Base-by-base conservation (phyloP, 30 jellyfish, hydroid and myxozoan genomes). In the Catostylus mosaicus region DNA sequence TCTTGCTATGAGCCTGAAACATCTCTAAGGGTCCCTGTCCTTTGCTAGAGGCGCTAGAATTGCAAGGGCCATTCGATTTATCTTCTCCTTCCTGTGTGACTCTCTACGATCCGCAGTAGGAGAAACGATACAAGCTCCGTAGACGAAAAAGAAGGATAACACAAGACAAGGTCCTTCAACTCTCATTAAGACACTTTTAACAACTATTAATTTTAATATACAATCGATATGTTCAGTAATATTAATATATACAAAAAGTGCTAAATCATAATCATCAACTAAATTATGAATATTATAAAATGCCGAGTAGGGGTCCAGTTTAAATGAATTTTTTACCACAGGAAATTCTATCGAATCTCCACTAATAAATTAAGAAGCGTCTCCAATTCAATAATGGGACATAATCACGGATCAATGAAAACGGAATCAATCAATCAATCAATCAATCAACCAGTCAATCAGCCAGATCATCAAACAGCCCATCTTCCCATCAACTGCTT, bases 131-230 rank as follows among this genome's bases (percentile, higher is more conserved):
- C 14, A 62, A 30, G 48, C 61, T 20, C 61, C 12, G 12, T 47
- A 10, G 61, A 10, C 61, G 20, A 47, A 47, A 47, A 24, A 63
- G 48, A 63, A 29, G 33, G 10, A 63, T 24, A n/a, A n/a, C 48
- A n/a, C n/a, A n/a, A 50, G 63, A 50, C 63, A 40, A 5, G 63
- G 24, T 50, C n/a, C n/a, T n/a, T 9, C 24, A 18, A 70, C 9
- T 22, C 38, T 40, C 57, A 45, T 50, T 50, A 4, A 50, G 54
- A 50, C 63, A 50, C 63, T 16, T 20, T 73, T 52, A 61, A 77
- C 79, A 77, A 77, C 78, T 52, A 66, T 32, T 48, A 18, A 57
- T 6, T n/a, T 77, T 77, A 77, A 52, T 57, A 52, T 77, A 77
- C 88, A 77, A 77, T n/a, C 30, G 16, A 12, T 20, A 56, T 60